A percentile compares a stretch with the other conserved stretches of the same genome.
Evolutionary conservation across 2,888 invertebrate species (phyloP).

Genomic region (Halictus quadricinctus): DNA sequence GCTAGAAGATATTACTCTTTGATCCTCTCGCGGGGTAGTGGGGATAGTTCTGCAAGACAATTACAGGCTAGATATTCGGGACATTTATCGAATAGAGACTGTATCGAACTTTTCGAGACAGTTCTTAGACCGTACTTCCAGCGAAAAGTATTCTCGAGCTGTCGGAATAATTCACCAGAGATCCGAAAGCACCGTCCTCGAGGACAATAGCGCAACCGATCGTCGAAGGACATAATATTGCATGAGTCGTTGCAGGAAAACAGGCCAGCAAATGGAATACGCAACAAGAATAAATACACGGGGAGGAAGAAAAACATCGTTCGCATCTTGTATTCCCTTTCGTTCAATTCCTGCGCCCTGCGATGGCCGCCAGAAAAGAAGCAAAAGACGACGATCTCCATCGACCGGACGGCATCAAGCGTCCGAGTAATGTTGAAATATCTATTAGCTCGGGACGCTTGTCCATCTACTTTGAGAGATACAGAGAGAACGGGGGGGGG

Average conservation of each 20-base stretch:
- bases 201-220: neutral
- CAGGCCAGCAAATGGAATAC: constrained; percentile 26
- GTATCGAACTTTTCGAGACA: neutral
- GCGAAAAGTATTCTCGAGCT: neutral
- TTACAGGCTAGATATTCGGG: too few species aligned
- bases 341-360: constrained; percentile 4
- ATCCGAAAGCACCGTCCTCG: neutral
- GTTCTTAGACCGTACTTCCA: neutral
- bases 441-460: neutral
- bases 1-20: too few species aligned
- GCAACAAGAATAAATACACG: constrained; percentile 21
- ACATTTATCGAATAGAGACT: too few species aligned
- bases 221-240: neutral
- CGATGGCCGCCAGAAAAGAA: neutral
- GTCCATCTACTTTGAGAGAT: neutral
- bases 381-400: neutral
- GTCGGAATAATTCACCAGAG: neutral
- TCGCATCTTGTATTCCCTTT: constrained; percentile 41
- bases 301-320: neutral
- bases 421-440: neutral
- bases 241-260: neutral
- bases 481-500: neutral
- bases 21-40: too few species aligned
- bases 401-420: neutral
- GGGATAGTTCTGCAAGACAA: too few species aligned